Evolutionary conservation across 2,888 invertebrate genomes (phyloP).

Genomic region (Tanytarsus gracilentus): DNA sequence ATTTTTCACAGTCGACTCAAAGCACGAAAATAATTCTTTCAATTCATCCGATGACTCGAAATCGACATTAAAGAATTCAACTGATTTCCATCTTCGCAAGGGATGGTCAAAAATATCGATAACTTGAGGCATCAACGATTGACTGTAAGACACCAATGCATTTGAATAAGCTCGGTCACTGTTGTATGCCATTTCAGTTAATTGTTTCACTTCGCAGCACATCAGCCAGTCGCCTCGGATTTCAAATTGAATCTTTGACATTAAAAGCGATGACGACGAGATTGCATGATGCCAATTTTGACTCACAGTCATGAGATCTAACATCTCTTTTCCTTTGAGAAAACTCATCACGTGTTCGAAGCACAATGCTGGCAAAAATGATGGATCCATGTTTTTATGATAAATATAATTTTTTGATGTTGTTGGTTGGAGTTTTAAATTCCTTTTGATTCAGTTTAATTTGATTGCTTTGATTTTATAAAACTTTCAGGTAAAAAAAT

Average conservation of each 20-base stretch:
- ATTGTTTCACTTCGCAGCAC: not conserved
- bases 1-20: not conserved
- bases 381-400: too few species aligned
- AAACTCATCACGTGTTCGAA: too few species aligned
- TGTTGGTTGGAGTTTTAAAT: too few species aligned
- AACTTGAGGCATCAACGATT: not conserved
- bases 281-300: not conserved
- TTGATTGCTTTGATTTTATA: too few species aligned
- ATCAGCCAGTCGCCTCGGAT: not conserved
- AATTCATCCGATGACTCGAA: not conserved
- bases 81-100: not conserved
- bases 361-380: too few species aligned
- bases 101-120: not conserved
- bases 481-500: too few species aligned
- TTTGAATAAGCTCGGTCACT: not conserved
- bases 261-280: not conserved
- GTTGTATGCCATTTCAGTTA: not conserved
- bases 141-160: not conserved
- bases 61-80: not conserved
- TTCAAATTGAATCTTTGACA: not conserved
- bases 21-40: not conserved
- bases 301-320: not conserved
- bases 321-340: not conserved
- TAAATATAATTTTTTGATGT: too few species aligned
- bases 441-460: too few species aligned